Base-by-base conservation (phyloP, 2,888 invertebrate genomes). In the Phania funesta region DNA sequence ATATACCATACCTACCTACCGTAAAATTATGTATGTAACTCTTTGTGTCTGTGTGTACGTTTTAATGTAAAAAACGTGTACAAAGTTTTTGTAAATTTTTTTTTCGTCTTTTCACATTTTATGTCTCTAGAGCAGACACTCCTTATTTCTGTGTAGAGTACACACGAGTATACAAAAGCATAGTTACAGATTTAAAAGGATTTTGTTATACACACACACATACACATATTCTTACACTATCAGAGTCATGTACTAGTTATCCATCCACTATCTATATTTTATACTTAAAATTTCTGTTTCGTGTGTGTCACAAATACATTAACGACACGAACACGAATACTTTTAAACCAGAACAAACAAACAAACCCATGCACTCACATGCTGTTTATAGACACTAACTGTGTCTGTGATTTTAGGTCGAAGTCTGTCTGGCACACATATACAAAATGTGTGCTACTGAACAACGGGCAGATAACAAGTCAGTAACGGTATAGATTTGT, bases 51-150 rank as follows among this genome's bases (percentile, higher is more conserved):
- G 3, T 35, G 9, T 60, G 7, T 52, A 20, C n/a, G 16, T 50
- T 46, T 64, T 35, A 64, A 74, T 64, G 64, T 64, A 64, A 24
- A 64, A 73, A 73, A 73, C 73, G 44, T 73, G 73, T 64, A 44
- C 44, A 70, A 32, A 56, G 35, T 62, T 44, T 46, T 56, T 50
- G 24, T 18, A 50, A 1, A 2, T 18, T 65, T 50, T 44, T 16
- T 29, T 48, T 48, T 58, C 41, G 22, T 35, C 68, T 26, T 58
- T 70, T 62, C 7, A 26, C 60, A 65, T 44, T 81, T 67, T 62
- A 65, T 70, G 82, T 82, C 82, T 82, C 82, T 82, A 75, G 82
- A 82, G 82, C 82, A 82, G 82, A 82, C 82, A 82, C 82, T 82
- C 82, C 82, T 82, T 82, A 65, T 70, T 76, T 78, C 38, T 64